phyloP scores from a whole-genome alignment of 2,797 vertebrate species.

The Geotrypetes seraphini region DNA sequence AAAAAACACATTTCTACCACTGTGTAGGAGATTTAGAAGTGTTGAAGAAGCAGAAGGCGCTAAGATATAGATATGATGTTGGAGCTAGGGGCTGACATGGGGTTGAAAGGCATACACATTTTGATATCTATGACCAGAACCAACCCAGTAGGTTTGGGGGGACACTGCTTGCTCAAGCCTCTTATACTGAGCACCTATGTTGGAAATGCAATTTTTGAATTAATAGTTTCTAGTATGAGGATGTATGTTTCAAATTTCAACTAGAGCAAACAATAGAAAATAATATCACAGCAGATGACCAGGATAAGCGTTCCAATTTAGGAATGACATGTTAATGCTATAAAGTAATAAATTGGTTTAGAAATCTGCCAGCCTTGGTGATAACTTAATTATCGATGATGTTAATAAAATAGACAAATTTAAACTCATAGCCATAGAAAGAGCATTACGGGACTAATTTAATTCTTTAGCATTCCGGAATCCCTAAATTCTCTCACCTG shows the following conservation, averaged over 20 bases:
- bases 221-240: slow-evolving; percentile 62
- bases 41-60: too few relatives aligned
- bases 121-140: too few relatives aligned
- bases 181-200: slow-evolving; percentile 55
- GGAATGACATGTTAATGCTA: slow-evolving; percentile 60
- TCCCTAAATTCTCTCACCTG: too few relatives aligned
- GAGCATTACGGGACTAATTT: too few relatives aligned
- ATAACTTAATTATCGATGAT: slow-evolving; percentile 54
- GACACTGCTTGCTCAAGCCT: slow-evolving; percentile 61
- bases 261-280: slow-evolving; percentile 53
- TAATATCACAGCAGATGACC: slow-evolving; percentile 49
- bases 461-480: too few relatives aligned
- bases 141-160: too few relatives aligned
- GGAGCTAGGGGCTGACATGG: too few relatives aligned
- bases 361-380: slow-evolving; percentile 39
- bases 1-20: too few relatives aligned
- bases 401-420: slow-evolving; percentile 46
- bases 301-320: slow-evolving; percentile 42
- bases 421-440: slow-evolving; percentile 35
- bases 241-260: slow-evolving; percentile 63
- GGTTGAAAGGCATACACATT: too few relatives aligned
- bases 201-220: slow-evolving; percentile 55
- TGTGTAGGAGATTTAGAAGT: too few relatives aligned
- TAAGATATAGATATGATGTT: too few relatives aligned
- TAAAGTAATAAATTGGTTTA: slow-evolving; percentile 36